Evolutionary conservation across 2,888 invertebrate species (phyloP).

Genomic region (Phyllotreta striolata): DNA sequence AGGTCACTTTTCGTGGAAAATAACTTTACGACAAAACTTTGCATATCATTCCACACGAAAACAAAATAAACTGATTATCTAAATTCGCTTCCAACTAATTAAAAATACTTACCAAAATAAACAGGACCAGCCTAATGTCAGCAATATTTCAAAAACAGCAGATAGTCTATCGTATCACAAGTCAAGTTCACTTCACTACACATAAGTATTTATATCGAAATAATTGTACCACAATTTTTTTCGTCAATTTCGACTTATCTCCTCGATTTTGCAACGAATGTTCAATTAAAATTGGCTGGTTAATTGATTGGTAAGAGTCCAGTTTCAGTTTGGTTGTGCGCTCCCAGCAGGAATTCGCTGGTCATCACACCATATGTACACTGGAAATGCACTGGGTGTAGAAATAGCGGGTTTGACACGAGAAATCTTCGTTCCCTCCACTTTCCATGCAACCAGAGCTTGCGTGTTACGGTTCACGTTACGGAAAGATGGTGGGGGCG

Average conservation of each 20-base stretch:
- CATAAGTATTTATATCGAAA: background rate
- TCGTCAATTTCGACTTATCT: background rate
- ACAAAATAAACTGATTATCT: background rate
- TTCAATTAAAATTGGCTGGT: background rate
- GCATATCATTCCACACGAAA: background rate
- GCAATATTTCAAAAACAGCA: conserved; percentile 12
- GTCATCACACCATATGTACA: conserved; percentile 16
- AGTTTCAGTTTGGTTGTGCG: conserved; percentile 4
- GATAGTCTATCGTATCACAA: conserved; percentile 24
- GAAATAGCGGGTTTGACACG: conserved; percentile 24
- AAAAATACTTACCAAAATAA: conserved; percentile 24
- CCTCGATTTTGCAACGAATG: conserved; percentile 8
- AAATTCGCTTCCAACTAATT: conserved; percentile 1
- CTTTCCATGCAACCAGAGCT: conserved; percentile 47
- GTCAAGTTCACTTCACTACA: conserved; percentile 33
- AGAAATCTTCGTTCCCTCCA: conserved; percentile 48
- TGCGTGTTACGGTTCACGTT: conserved; percentile 51
- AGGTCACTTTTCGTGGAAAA: background rate
- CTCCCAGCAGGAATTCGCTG: conserved; percentile 15
- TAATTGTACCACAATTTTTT: too few species aligned
- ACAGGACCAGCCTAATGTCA: conserved; percentile 1
- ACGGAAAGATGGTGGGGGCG: conserved; percentile 55
- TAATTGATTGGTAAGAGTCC: conserved; percentile 4
- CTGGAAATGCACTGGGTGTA: conserved; percentile 24
- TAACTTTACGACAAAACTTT: background rate